Base-by-base conservation (phyloP, 2,797 vertebrate species). In the Tolypeutes matacus region DNA sequence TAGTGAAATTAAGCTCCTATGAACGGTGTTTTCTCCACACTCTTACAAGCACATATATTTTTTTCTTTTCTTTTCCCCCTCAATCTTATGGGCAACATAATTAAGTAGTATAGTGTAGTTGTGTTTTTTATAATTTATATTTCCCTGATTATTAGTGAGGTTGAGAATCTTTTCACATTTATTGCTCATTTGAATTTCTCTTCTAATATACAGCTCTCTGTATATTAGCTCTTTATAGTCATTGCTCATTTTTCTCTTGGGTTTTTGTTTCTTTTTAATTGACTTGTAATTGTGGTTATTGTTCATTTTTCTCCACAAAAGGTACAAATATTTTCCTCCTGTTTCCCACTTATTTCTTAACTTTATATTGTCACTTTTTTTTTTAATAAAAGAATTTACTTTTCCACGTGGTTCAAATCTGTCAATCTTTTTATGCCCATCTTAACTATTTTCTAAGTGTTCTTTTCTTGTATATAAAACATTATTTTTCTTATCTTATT, bases 371-470 rank as follows among this genome's bases (percentile, higher is more conserved):
- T 92, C 36, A n/a, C 9, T 27, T 76, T 80, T 76, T 83, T 78
- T 86, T 77, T 81, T 73, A 39, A 78, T 34, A 34, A 20, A 73
- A 83, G 0, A 23, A 70, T 89, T 76, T 60, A n/a, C 10, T 92
- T 75, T 89, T 89, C 58, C 17, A 27, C 65, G 18, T 65, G 56
- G 51, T 60, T 77, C 27, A 82, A 70, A 70, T 93, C 10, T 84
- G 42, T 70, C 20, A 58, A 11, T 82, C 51, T 51, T 89, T 86
- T 31, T 46, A 46, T 46, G 46, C 8, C 81, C 23, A 85, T 67
- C 4, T 90, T 46, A 89, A 58, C 34, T 86, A 64, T 88, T 73
- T 96, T 89, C 42, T 73, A 77, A 7, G 17, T 73, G 15, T 75
- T 69, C 11, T 4, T 86, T 69, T 76, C 8, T 60, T 84, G 53